Conservation (phyloP, 2,113 vertebrate species). For the Corythaeola cristata region DNA sequence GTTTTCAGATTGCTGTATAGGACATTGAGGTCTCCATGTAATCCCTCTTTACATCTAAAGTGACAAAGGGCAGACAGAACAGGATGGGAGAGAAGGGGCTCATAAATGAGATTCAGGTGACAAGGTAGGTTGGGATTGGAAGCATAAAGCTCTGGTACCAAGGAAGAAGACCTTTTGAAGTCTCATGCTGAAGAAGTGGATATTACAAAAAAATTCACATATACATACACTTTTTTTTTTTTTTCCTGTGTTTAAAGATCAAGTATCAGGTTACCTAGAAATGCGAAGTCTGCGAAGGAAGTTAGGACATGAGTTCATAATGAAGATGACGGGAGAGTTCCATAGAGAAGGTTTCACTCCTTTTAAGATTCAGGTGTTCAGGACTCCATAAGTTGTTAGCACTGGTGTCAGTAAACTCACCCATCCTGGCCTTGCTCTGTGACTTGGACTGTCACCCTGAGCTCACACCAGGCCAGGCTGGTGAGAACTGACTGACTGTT, state of each 20-base stretch:
- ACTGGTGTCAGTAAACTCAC: neutral
- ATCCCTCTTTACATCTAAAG: neutral
- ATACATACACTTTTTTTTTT: neutral
- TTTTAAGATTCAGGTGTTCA: neutral
- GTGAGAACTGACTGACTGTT: neutral
- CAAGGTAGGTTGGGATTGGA: neutral
- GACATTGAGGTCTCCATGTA: neutral
- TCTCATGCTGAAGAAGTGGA: neutral
- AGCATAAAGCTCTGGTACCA: neutral
- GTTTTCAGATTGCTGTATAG: neutral
- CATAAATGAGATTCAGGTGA: neutral
- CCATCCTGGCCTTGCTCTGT: neutral
- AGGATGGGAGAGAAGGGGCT: neutral
- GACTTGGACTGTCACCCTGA: neutral
- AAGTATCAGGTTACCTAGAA: neutral
- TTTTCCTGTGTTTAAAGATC: neutral
- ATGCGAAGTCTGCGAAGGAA: neutral
- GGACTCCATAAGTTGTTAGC: neutral
- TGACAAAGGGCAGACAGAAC: neutral
- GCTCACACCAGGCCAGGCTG: neutral
- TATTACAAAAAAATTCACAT: neutral
- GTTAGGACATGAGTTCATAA: neutral
- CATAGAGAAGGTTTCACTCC: neutral
- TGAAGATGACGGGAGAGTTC: neutral
- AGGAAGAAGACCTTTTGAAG: neutral